Base-by-base conservation (phyloP, 2,888 invertebrate species). In the Buathra laborator region DNA sequence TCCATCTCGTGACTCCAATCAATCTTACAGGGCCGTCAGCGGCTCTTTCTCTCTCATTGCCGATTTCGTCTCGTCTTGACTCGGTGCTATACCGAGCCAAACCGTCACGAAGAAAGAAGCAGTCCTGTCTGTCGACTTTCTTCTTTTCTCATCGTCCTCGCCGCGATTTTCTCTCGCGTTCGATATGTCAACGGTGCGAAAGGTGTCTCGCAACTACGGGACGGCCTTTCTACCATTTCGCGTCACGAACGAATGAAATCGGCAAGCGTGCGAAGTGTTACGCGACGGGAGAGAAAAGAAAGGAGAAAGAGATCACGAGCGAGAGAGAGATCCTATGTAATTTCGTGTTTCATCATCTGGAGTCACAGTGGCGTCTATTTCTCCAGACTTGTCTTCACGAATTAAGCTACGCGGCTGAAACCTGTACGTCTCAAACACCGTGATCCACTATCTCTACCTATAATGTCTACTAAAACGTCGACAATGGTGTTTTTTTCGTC, bases 1-100 rank as follows among this genome's bases (percentile, higher is more conserved):
- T 93, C 93, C 93, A 93, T 92, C 93, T 91, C 92, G 92, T 93
- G 92, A 92, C 93, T 92, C 92, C 93, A 93, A 93, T 93, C 93
- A 93, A 93, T 93, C 93, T 93, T 93, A 89, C 91, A 85, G 86
- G 86, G 87, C 89, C 92, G 93, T 93, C 93, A 92, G 89, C 90
- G 89, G 87, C 88, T 89, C 66, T 67, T 75, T 56, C 51, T 72
- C 43, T 66, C 48, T 43, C 66, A n/a, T 62, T 62, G 24, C 32
- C 32, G 48, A n/a, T 44, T 56, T 19, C 71, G 32, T 56, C 56
- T 56, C 56, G 71, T 7, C 71, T 56, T 24, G 56, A 53, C 56
- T 43, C 56, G 43, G 64, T 46, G 16, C 43, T 43, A 37, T 16
- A 66, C 9, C 16, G 66, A 14, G 5, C 62, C 32, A n/a, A 12